Evolutionary conservation across 1,140 invertebrate species (phyloP).

Genomic region (Colletes gigas): DNA sequence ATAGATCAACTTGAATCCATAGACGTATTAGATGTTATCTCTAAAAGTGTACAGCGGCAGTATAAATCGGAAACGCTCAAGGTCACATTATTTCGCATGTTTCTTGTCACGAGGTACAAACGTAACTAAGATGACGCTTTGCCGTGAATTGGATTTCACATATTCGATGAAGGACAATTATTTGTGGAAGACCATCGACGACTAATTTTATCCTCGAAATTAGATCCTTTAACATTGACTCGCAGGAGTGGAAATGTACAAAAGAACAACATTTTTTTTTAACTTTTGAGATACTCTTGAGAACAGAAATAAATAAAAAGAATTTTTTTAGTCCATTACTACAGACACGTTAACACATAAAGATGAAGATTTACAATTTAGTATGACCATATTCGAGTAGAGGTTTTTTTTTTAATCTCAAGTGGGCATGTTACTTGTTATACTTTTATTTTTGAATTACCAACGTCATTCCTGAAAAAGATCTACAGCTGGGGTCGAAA

Average conservation of each 20-base stretch:
- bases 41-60: background rate
- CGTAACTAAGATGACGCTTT: background rate
- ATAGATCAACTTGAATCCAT: background rate
- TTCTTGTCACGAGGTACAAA: constrained; percentile 8
- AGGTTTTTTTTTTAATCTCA: too few species aligned
- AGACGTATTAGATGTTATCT: constrained; percentile 22
- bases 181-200: background rate
- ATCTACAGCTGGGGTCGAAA: too few species aligned
- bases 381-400: too few species aligned
- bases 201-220: background rate
- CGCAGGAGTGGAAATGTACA: too few species aligned
- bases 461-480: too few species aligned
- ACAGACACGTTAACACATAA: too few species aligned
- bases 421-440: too few species aligned
- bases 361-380: too few species aligned
- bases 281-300: background rate
- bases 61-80: background rate
- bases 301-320: background rate
- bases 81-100: constrained; percentile 20
- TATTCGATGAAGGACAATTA: background rate
- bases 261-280: background rate
- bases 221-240: background rate
- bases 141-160: constrained; percentile 23
- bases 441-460: too few species aligned
- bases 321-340: too few species aligned